A percentile compares a stretch with the other conserved stretches of the same genome.
phyloP scores from a whole-genome alignment of 2,113 vertebrate species.

The Gadus macrocephalus region DNA sequence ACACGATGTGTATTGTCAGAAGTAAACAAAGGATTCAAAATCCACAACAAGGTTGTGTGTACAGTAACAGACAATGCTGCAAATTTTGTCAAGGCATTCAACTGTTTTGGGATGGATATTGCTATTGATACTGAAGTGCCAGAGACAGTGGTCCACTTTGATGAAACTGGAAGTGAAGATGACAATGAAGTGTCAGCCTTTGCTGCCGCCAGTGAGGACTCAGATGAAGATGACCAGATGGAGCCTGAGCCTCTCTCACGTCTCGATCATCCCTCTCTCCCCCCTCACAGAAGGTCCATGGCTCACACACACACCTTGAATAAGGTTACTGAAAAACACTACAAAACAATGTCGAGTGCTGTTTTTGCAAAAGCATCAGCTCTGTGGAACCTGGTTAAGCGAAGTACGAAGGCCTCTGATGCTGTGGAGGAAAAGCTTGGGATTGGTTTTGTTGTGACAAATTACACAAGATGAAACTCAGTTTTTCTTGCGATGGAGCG shows the following conservation, averaged over 20 bases:
- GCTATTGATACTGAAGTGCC: background rate
- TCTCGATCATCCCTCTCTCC: background rate
- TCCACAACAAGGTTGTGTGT: slow-evolving; percentile 3
- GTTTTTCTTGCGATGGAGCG: no score
- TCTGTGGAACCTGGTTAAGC: no score
- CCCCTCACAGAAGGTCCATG: no score
- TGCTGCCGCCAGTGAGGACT: no score
- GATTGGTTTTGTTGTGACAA: no score
- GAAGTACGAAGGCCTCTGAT: slow-evolving; percentile 22
- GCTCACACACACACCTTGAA: no score
- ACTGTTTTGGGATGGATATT: slow-evolving; percentile 1
- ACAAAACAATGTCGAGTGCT: no score
- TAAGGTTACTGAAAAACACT: no score
- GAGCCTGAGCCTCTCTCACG: background rate
- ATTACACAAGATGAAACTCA: no score
- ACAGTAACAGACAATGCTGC: no score
- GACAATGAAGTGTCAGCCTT: background rate
- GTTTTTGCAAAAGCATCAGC: no score
- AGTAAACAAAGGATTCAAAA: slow-evolving; percentile 1
- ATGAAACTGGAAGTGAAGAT: background rate
- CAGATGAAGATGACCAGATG: slow-evolving; percentile 3
- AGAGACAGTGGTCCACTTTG: slow-evolving; percentile 2
- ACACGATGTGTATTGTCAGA: slow-evolving; percentile 3
- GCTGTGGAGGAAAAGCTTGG: slow-evolving; percentile 18
- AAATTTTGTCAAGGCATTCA: slow-evolving; percentile 1